Evolutionary conservation across 2,797 vertebrate genomes (phyloP).

Genomic region (Prionace glauca): DNA sequence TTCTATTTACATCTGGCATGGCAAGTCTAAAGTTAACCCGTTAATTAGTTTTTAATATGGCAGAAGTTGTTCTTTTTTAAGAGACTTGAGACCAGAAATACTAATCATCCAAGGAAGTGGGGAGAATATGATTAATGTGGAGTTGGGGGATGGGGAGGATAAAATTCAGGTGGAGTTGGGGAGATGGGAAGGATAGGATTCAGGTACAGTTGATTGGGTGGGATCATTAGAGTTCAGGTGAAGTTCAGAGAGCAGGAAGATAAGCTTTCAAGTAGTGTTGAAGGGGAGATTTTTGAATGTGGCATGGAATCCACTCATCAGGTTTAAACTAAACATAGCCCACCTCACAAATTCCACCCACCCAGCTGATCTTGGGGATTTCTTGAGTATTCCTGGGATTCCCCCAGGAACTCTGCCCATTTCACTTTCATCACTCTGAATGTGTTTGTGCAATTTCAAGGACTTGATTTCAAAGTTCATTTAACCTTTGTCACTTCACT

Average conservation of each 20-base stretch:
- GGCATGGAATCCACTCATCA: too few relatives aligned
- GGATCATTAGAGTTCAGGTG: not conserved
- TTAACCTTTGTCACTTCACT: not conserved
- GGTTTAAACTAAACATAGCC: not conserved
- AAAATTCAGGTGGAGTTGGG: not conserved
- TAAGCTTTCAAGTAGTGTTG: not conserved
- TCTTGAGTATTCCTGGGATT: not conserved
- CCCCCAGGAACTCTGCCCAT: not conserved
- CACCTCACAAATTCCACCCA: not conserved
- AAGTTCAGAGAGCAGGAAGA: not conserved
- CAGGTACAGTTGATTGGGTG: not conserved
- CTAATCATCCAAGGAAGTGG: not conserved
- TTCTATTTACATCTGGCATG: too few relatives aligned
- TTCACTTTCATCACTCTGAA: not conserved
- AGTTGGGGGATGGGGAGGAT: not conserved
- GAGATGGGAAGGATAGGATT: not conserved
- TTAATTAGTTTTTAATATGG: not conserved
- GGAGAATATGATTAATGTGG: not conserved
- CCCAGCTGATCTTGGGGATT: not conserved
- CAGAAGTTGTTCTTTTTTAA: not conserved
- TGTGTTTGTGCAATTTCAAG: not conserved
- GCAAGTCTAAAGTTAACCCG: not conserved
- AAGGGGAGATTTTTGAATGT: not conserved
- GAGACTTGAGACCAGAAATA: not conserved
- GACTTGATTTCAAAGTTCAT: not conserved